Base-by-base conservation (phyloP, 2,888 invertebrate species). In the Oithona nana region DNA sequence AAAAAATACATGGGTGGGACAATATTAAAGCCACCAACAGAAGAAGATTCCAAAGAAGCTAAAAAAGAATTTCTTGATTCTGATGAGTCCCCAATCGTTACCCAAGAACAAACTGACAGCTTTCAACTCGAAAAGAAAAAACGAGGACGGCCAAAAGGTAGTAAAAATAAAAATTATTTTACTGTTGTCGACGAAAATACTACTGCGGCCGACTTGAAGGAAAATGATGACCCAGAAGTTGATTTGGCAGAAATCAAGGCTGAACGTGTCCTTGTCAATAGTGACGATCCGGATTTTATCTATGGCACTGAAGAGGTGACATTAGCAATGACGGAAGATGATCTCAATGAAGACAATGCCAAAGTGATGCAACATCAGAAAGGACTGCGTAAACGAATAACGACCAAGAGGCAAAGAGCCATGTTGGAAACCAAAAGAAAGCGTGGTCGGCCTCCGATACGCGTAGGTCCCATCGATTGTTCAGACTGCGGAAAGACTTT, bases 401-500 rank as follows among this genome's bases (percentile, higher is more conserved):
- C 39, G 39, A 39, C 39, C 54, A 54, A 54, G 4, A 26, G 26
- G 54, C 54, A 54, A 54, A 54, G 16, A 26, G 54, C 54, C 26
- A 20, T 24, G 26, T 24, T 54, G 22, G 54, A 24, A 16, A 39
- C 39, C 8, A 54, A 54, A 26, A 20, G 54, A 24, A 54, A 54
- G 26, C 4, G 54, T 20, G 54, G 54, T 13, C 54, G 54, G 2
- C 54, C 54, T 3, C 54, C 54, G 24, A 54, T 26, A 3, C 20
- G 16, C 13, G 26, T 26, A 16, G 54, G 26, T 26, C 54, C 54
- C 2, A 26, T 54, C 24, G 26, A 20, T 57, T 57, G 57, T 57
- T 13, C 57, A 16, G 57, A 31, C 31, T 57, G 57, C 20, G 57
- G 39, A 1, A 6, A 57, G 22, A 22, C 57, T 8, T 57, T 57